These are phyloP conservation scores for Ormia ochracea DNA, from an alignment of 2,888 invertebrate genomes.

Conservation along the genomic window DNA sequence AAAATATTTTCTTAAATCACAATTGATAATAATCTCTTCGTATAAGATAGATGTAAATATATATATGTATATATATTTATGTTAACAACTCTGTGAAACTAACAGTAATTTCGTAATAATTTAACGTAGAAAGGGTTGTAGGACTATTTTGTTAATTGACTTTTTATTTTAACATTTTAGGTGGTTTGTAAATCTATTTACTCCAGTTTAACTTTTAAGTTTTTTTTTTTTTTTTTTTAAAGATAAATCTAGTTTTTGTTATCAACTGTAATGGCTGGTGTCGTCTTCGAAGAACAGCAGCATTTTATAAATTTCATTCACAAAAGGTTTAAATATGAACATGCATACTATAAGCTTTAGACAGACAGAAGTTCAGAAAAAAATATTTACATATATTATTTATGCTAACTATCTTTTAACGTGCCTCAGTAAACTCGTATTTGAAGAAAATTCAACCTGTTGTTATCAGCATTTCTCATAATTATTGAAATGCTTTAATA, in stretches of 20 bases:
- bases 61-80: too few species aligned
- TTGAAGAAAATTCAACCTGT: too few species aligned
- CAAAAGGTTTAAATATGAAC: constrained; percentile 4
- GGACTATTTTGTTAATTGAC: constrained; percentile 26
- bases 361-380: background rate
- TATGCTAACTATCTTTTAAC: background rate
- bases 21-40: constrained; percentile 16
- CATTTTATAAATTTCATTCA: background rate
- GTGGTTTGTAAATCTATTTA: constrained; percentile 38
- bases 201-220: too few species aligned
- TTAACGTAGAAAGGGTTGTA: constrained; percentile 21
- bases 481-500: too few species aligned
- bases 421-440: background rate
- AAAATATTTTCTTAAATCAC: constrained; percentile 17
- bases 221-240: constrained; percentile 15
- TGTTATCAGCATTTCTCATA: too few species aligned
- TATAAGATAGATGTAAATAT: constrained; percentile 27
- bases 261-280: constrained; percentile 49
- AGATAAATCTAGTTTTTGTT: background rate
- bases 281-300: constrained; percentile 46
- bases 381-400: too few species aligned
- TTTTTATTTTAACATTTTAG: constrained; percentile 24
- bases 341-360: constrained; percentile 1
- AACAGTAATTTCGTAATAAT: constrained; percentile 22
- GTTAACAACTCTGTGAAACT: constrained; percentile 5